A percentile compares a stretch with the other conserved stretches of the same genome.
Evolutionary conservation across 2,888 invertebrate species (phyloP).

Genomic region (Laspeyria flexula): DNA sequence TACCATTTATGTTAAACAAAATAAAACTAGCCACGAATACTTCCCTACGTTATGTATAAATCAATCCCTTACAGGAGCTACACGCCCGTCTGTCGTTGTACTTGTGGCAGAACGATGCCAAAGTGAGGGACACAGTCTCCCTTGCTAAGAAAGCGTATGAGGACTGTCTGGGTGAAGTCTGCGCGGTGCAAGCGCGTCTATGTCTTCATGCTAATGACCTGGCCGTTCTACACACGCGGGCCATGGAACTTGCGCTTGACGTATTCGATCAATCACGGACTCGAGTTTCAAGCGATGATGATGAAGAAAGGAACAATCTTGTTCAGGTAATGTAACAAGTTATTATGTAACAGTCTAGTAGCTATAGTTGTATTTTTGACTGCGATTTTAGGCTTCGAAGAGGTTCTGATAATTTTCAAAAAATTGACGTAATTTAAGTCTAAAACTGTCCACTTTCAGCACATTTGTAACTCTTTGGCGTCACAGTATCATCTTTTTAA

Average conservation of each 20-base stretch:
- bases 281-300: conserved; percentile 8
- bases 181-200: conserved; percentile 19
- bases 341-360: neutral
- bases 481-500: too few species aligned
- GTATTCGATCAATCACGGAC: conserved; percentile 19
- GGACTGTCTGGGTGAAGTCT: conserved; percentile 20
- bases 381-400: too few species aligned
- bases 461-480: too few species aligned
- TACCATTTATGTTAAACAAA: too few species aligned
- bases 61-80: conserved; percentile 41
- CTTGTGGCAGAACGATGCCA: conserved; percentile 45
- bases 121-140: conserved; percentile 34
- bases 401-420: too few species aligned
- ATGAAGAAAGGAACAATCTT: conserved; percentile 18
- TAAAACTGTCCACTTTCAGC: too few species aligned
- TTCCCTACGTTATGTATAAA: too few species aligned
- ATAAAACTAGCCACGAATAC: too few species aligned
- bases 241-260: neutral
- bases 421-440: too few species aligned
- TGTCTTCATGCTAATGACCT: conserved; percentile 36
- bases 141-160: conserved; percentile 41
- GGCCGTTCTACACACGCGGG: conserved; percentile 13
- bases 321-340: conserved; percentile 17
- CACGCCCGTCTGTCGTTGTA: conserved; percentile 35
- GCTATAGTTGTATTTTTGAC: too few species aligned